Evolutionary conservation across 2,888 invertebrate species (phyloP).

Genomic region (Phrixothrix hirtus): DNA sequence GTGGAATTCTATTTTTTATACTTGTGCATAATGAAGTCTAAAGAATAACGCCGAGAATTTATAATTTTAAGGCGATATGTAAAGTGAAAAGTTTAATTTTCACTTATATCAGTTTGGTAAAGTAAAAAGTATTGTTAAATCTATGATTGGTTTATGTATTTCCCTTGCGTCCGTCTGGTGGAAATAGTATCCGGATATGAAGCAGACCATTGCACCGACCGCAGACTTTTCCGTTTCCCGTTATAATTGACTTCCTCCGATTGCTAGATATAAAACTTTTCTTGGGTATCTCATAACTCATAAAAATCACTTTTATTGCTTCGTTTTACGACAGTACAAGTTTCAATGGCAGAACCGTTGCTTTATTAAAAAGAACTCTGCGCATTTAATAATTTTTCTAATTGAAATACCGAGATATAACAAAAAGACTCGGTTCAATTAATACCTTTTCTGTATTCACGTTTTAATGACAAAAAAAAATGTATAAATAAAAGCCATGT

Average conservation of each 20-base stretch:
- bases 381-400: conserved; percentile 13
- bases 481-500: conserved; percentile 17
- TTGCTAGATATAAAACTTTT: conserved; percentile 24
- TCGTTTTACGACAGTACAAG: no score
- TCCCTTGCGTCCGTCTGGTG: conserved; percentile 25
- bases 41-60: neutral
- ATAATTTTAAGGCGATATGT: neutral
- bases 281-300: conserved; percentile 17
- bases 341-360: no score
- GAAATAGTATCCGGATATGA: conserved; percentile 35
- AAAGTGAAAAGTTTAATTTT: conserved; percentile 6
- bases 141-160: conserved; percentile 27
- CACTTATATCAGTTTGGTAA: conserved; percentile 4
- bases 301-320: conserved; percentile 16
- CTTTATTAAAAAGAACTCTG: no score
- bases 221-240: conserved; percentile 29
- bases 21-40: no score
- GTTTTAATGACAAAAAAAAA: no score
- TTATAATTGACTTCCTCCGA: conserved; percentile 26
- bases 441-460: no score
- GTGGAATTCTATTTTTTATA: neutral
- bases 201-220: conserved; percentile 32
- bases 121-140: conserved; percentile 19
- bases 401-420: conserved; percentile 4
- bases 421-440: no score